Conservation (phyloP, 2,113 vertebrate species). For the Fregetta grallaria region DNA sequence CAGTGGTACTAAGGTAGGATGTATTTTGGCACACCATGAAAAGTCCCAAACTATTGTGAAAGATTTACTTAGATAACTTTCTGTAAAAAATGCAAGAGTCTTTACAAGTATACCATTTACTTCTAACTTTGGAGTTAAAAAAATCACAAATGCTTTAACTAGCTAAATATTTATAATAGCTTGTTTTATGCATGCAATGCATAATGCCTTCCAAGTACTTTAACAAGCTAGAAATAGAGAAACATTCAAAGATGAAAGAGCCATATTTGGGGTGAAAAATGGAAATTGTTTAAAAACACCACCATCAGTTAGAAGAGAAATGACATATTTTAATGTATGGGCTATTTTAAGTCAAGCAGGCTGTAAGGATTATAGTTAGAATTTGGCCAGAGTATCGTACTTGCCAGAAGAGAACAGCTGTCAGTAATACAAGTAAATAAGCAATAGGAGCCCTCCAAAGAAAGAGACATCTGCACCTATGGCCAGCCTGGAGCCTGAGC, state of each 20-base stretch:
- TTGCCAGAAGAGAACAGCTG: conserved; percentile 10
- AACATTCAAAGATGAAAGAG: conserved; percentile 6
- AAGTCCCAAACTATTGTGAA: not conserved
- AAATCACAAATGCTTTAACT: conserved; percentile 37
- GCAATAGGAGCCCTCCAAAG: not conserved
- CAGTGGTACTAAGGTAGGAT: not conserved
- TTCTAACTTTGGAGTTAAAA: conserved; percentile 2
- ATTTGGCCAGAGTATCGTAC: not conserved
- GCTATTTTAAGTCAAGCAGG: conserved; percentile 36
- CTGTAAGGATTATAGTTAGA: conserved; percentile 25
- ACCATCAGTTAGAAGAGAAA: conserved; percentile 5
- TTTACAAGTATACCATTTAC: conserved; percentile 10
- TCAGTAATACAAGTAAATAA: not conserved
- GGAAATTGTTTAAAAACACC: conserved; percentile 42
- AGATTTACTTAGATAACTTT: not conserved
- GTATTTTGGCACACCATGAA: not conserved
- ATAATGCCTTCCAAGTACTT: conserved; percentile 45
- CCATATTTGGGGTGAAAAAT: conserved; percentile 61
- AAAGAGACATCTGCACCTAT: not conserved
- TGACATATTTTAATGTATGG: conserved; percentile 17
- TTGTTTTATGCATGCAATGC: not conserved
- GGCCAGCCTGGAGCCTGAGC: not conserved
- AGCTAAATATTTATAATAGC: conserved; percentile 62
- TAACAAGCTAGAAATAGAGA: conserved; percentile 51
- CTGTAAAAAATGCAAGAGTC: not conserved